A percentile compares a stretch with the other conserved stretches of the same genome.
Evolutionary conservation across 2,113 vertebrate species (phyloP).

Genomic region (Psittacula cyanocephala): DNA sequence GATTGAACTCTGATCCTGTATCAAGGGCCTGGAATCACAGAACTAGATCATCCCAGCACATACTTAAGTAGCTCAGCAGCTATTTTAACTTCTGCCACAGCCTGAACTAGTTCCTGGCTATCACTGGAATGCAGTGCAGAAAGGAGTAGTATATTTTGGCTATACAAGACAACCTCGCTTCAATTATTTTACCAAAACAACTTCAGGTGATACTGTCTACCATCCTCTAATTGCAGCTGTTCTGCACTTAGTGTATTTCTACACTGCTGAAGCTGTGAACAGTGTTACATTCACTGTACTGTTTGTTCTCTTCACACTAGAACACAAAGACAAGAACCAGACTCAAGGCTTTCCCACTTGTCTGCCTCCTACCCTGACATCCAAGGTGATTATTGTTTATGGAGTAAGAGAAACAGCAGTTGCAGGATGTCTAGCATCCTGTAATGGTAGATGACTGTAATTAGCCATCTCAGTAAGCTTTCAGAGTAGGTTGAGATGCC

Average conservation of each 20-base stretch:
- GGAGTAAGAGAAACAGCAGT: background rate
- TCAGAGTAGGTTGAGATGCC: background rate
- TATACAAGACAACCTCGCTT: background rate
- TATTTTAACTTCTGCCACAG: background rate
- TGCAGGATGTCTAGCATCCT: background rate
- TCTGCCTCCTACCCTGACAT: background rate
- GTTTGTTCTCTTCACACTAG: background rate
- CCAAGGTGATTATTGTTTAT: background rate
- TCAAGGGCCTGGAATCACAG: background rate
- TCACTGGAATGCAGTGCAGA: background rate
- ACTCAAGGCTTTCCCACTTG: background rate
- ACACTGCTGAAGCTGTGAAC: background rate
- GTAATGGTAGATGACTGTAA: background rate
- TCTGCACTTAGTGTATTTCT: background rate
- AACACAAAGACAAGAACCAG: background rate
- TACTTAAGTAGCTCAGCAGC: background rate
- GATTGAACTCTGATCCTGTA: background rate
- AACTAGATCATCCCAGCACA: background rate
- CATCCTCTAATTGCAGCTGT: background rate
- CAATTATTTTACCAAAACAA: background rate
- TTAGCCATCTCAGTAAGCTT: background rate
- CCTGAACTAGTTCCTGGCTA: background rate
- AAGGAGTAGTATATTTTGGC: background rate
- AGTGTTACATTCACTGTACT: background rate
- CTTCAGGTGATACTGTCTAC: background rate